Base-by-base conservation (phyloP, 2,888 invertebrate species). In the Stenodera caucasica region DNA sequence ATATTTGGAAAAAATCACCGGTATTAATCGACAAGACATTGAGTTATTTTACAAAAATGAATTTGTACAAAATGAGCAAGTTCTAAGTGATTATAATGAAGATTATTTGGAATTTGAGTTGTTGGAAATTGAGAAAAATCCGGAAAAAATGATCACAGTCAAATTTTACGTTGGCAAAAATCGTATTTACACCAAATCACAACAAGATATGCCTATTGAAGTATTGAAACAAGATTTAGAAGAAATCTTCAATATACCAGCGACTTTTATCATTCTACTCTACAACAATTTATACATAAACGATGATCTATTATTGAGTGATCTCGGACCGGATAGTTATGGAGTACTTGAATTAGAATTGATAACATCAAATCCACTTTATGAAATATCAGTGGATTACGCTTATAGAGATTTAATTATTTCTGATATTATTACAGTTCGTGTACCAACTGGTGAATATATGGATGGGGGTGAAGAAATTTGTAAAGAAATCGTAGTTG, bases 211-310 rank as follows among this genome's bases (percentile, higher is more conserved):
- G 75, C 84, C 82, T 61, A 78, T 88, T 52, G 81, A 79, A 52
- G 86, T 87, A 71, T 81, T 88, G 45, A 88, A 87, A 74, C 82
- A 83, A 67, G 85, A 87, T 70, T 80, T 88, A 50, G 83, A 81
- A 1, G 83, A 82, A 2, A 81, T 87, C 45, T 87, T 88, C 70
- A 81, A 83, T 74, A 79, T 84, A 1, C 80, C 84, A 18, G 79
- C 81, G 0, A 77, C 83, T 14, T 78, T 82, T 51, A 73, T 88
- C 35, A 76, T 82, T 0, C 65, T 88, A 1, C 75, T 81, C 37
- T 81, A 86, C 37, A 81, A 86, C 53, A 82, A 82, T 1, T 75
- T 80, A 26, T 57, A 80, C 1, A 64, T 76, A 5, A 67, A 78
- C 53, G 71, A 74, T 3, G 61, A 72, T 6, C 57, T 58, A 32